A percentile compares a stretch with the other conserved stretches of the same genome.
phyloP scores from a whole-genome alignment of 2,888 invertebrate species.

The Crepidodera aurea region DNA sequence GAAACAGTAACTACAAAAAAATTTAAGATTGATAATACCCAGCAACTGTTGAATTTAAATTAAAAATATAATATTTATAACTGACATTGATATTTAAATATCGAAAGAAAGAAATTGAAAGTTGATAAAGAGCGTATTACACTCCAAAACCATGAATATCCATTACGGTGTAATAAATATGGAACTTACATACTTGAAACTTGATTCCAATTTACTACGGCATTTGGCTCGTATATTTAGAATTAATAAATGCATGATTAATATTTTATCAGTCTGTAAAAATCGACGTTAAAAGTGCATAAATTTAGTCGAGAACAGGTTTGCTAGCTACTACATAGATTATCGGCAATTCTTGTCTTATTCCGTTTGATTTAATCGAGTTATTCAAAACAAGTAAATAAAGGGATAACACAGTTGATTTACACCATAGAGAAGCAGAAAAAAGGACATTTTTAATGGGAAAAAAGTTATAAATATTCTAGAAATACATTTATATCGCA shows the following conservation, averaged over 20 bases:
- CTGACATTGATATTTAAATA: no score
- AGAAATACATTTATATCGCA: no score
- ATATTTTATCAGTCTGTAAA: constrained; percentile 43
- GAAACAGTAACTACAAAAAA: no score
- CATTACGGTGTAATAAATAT: constrained; percentile 60
- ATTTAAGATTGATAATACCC: no score
- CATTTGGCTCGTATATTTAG: constrained; percentile 49
- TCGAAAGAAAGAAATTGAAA: neutral
- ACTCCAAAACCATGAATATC: constrained; percentile 56
- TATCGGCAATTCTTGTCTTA: constrained; percentile 6
- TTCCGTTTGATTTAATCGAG: neutral
- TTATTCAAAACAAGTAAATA: neutral
- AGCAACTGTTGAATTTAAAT: no score
- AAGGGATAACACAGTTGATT: no score
- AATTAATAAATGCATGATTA: constrained; percentile 50
- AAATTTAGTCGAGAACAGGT: constrained; percentile 24
- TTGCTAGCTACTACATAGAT: constrained; percentile 24
- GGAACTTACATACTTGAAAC: constrained; percentile 57
- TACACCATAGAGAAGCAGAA: no score
- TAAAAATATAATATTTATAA: neutral
- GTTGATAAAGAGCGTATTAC: constrained; percentile 40
- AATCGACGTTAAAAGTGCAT: constrained; percentile 29
- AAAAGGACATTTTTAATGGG: no score
- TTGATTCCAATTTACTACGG: constrained; percentile 56
- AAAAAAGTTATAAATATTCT: no score